These are phyloP conservation scores for Stegodyphus mimosarum DNA, from an alignment of 1,140 invertebrate genomes.

Conservation along the genomic window DNA sequence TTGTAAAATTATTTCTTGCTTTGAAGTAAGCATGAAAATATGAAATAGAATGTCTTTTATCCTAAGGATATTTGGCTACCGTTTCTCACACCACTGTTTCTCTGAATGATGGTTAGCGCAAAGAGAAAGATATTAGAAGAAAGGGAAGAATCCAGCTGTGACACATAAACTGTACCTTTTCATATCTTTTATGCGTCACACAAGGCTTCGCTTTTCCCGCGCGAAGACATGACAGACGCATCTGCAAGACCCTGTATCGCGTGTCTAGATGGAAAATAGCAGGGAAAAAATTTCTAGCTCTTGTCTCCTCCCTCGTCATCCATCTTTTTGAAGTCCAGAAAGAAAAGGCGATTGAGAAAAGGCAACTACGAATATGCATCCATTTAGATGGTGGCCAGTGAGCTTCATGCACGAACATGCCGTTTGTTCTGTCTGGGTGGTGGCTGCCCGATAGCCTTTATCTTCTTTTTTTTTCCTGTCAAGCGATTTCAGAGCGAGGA, in stretches of 20 bases:
- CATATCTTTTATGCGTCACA: slow-evolving; percentile 17
- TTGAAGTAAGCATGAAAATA: too few species aligned
- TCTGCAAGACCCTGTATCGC: slow-evolving; percentile 2
- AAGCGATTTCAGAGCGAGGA: too few species aligned
- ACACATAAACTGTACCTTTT: slow-evolving; percentile 28
- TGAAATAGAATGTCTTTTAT: too few species aligned
- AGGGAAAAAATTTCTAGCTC: not conserved
- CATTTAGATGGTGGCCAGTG: too few species aligned
- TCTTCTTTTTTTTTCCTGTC: too few species aligned
- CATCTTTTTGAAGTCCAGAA: slow-evolving; percentile 30
- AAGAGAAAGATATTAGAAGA: slow-evolving; percentile 13
- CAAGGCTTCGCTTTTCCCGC: not conserved
- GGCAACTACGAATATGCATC: not conserved
- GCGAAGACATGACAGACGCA: slow-evolving; percentile 27
- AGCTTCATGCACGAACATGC: too few species aligned
- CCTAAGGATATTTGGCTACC: too few species aligned
- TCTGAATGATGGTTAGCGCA: too few species aligned
- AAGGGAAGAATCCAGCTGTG: slow-evolving; percentile 27
- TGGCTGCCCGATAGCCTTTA: too few species aligned
- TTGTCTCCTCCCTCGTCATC: slow-evolving; percentile 6
- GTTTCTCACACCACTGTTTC: too few species aligned
- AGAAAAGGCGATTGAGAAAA: slow-evolving; percentile 23
- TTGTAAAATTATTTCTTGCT: too few species aligned
- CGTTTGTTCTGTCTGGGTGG: too few species aligned
- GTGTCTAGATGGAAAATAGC: not conserved